A percentile compares a stretch with the other conserved stretches of the same genome.
Conservation (phyloP, 2,113 vertebrate species). For the Nanorana parkeri region DNA sequence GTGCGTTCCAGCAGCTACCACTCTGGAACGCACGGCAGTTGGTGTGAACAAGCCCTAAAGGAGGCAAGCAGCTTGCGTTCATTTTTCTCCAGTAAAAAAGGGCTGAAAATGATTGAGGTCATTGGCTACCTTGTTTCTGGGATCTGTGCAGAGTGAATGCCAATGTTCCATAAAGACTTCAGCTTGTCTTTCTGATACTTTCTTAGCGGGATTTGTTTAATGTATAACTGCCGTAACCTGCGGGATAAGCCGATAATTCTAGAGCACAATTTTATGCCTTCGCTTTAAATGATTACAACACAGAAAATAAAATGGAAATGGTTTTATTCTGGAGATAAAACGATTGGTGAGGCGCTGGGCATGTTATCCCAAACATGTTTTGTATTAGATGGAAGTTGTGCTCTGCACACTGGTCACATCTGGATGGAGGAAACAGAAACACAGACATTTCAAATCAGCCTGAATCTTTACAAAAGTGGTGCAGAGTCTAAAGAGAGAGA, state of each 20-base stretch:
- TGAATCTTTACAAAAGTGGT: neutral
- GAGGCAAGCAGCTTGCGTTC: too few species aligned
- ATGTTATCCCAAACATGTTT: conserved; percentile 13
- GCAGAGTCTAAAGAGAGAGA: conserved; percentile 8
- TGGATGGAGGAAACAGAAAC: neutral
- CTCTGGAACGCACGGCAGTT: too few species aligned
- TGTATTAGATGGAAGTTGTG: conserved; percentile 4
- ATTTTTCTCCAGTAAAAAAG: too few species aligned
- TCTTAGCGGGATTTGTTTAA: neutral
- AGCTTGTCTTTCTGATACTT: neutral
- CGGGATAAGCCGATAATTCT: neutral
- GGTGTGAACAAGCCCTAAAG: too few species aligned
- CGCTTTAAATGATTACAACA: neutral
- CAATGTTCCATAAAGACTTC: too few species aligned
- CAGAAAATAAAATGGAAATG: neutral
- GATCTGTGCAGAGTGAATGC: too few species aligned
- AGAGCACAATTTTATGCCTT: neutral
- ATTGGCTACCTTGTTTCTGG: too few species aligned
- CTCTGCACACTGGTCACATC: neutral
- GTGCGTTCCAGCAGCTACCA: too few species aligned
- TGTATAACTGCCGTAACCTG: neutral
- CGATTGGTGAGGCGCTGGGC: neutral
- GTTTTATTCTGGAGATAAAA: conserved; percentile 11
- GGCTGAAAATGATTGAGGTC: too few species aligned
- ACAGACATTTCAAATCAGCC: neutral